Conservation (phyloP, 2,113 vertebrate genomes). For the Lipophrys pholis region DNA sequence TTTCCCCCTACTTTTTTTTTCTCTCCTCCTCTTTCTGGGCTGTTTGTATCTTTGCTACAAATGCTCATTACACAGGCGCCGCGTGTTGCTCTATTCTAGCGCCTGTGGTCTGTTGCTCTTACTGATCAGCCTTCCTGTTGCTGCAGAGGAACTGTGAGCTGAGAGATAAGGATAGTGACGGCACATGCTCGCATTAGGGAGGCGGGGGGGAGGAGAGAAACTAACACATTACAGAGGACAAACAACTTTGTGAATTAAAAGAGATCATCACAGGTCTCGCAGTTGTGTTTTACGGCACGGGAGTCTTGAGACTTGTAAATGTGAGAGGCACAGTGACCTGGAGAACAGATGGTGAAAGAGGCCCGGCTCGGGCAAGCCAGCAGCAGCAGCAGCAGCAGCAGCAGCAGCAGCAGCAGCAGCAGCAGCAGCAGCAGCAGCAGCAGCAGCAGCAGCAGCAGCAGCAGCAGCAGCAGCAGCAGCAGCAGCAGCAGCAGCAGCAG, state of each 20-base stretch:
- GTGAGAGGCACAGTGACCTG: constrained; percentile 10
- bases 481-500: constrained; percentile 2
- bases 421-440: neutral
- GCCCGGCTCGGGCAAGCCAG: neutral
- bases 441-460: neutral
- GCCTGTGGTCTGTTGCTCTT: constrained; percentile 68
- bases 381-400: constrained; percentile 1
- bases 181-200: constrained; percentile 46
- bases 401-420: neutral
- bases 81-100: constrained; percentile 31
- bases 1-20: constrained; percentile 24
- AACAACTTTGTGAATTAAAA: constrained; percentile 36
- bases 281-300: constrained; percentile 10
- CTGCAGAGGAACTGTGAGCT: constrained; percentile 77
- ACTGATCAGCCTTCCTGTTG: constrained; percentile 76
- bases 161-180: constrained; percentile 76
- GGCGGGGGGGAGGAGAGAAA: constrained; percentile 15
- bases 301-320: constrained; percentile 1
- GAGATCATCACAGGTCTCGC: constrained; percentile 17
- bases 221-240: constrained; percentile 43
- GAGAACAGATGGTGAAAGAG: constrained; percentile 22
- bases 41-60: constrained; percentile 42
- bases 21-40: constrained; percentile 36
- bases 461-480: constrained; percentile 3
- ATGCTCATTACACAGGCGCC: constrained; percentile 47